These are phyloP conservation scores for Tenthredo mesomela DNA, from an alignment of 2,888 invertebrate genomes.

Conservation along the genomic window DNA sequence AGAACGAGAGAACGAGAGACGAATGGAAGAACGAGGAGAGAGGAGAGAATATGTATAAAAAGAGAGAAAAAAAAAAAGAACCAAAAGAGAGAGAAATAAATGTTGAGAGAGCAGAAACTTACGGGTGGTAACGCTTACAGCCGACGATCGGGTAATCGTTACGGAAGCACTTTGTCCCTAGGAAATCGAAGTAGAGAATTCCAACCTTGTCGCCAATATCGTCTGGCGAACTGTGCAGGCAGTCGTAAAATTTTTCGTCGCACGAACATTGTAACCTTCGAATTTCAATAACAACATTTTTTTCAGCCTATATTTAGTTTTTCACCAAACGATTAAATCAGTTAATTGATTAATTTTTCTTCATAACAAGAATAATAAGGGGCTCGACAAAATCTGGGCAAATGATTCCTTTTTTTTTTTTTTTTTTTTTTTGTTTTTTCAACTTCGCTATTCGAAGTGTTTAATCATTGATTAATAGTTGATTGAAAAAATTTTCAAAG, in stretches of 20 bases:
- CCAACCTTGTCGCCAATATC: constrained; percentile 71
- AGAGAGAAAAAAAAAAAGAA: neutral
- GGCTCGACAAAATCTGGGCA: neutral
- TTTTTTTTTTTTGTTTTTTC: no score
- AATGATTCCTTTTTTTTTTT: neutral
- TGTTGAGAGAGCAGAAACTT: constrained; percentile 64
- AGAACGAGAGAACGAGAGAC: neutral
- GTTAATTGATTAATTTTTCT: no score
- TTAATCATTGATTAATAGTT: no score
- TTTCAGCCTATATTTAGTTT: neutral
- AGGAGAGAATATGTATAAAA: neutral
- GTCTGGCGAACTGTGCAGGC: constrained; percentile 75
- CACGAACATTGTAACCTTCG: constrained; percentile 79
- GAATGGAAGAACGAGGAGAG: neutral
- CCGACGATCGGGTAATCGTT: constrained; percentile 80
- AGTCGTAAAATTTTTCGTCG: constrained; percentile 79
- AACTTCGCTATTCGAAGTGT: neutral
- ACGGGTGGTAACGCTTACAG: constrained; percentile 81
- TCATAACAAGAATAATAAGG: neutral
- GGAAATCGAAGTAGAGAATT: constrained; percentile 79
- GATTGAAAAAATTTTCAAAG: no score
- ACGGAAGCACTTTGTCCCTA: constrained; percentile 82
- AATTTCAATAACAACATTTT: neutral
- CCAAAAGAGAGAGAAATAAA: constrained; percentile 9
- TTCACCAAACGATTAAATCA: neutral